Evolutionary conservation across 1,140 invertebrate genomes (phyloP), one percentile per base, ranked within the genome.

Genomic region (Lordiphosa clarofinis): DNA sequence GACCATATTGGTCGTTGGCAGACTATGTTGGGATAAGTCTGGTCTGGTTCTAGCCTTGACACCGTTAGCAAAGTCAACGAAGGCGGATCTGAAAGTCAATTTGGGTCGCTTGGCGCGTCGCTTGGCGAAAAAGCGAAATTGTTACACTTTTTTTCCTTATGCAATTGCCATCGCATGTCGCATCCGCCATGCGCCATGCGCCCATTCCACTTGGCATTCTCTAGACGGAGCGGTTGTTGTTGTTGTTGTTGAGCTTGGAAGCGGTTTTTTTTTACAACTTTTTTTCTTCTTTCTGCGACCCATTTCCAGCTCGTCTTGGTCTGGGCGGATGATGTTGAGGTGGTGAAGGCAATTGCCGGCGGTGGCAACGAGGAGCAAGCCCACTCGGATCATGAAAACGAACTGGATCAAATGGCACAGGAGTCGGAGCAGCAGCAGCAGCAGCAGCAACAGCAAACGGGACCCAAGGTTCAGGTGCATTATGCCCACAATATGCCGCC

Each of bases 351-450:
- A 5, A 90, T 93, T 35, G 84, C 91, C 8, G 76, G 86, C 28
- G 56, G 55, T 13, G 65, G 56, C 15, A 86, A 88, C 9, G 88
- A 89, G 36, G 88, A 89, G 50, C 57, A 78, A 50, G 54, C 69
- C 13, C 38, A 79, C 11, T 90, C 91, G 11, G 92, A 92, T 38
- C 90, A 91, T 53, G 91, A 92, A 48, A 91, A 91, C 68, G 60
- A 91, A 37, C 89, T 91, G 4, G 92, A 94, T 73, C 93, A 94
- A 74, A 82, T 94, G 48, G 92, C 93, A 1, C 88, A 94, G 61
- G 93, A 94, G 71, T 92, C 93, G 13, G 87, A 92, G 1, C 92
- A 94, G 53, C 90, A 92, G 19, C 72, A 60, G 19, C 72, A 60
- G 91, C 93, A 64, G 19, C 73, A 60, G 91, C 93, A 64, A 87